Conservation (phyloP, 92 coral and sea anemone genomes). For the Palythoa grandiflora region DNA sequence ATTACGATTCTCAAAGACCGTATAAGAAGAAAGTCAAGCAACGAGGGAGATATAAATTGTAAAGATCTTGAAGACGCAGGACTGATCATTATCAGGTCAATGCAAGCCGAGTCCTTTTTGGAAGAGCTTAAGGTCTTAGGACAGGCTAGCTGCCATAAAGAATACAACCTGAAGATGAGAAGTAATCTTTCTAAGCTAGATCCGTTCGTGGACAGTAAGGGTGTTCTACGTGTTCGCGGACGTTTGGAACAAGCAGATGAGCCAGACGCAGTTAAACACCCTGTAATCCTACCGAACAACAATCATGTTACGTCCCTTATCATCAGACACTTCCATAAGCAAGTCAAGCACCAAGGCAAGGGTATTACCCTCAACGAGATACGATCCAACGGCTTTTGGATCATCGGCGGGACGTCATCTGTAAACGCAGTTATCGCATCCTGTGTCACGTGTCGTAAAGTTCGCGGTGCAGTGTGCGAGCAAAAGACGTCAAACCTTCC, state of each 20-base stretch:
- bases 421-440: slow-evolving; percentile 30
- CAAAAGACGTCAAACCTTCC: slow-evolving; percentile 78
- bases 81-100: slow-evolving; percentile 34
- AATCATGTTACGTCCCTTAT: slow-evolving; percentile 56
- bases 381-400: slow-evolving; percentile 68
- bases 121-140: slow-evolving; percentile 31
- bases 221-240: slow-evolving; percentile 69
- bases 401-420: slow-evolving; percentile 64
- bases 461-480: slow-evolving; percentile 47
- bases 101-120: slow-evolving; percentile 30
- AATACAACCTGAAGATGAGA: neutral
- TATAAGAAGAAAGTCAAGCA: neutral
- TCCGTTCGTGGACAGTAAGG: slow-evolving; percentile 64
- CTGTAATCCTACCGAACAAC: slow-evolving; percentile 53
- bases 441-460: slow-evolving; percentile 64
- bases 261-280: slow-evolving; percentile 49
- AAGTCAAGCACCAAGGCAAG: slow-evolving; percentile 56
- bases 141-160: neutral
- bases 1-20: slow-evolving; percentile 39
- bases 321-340: slow-evolving; percentile 54
- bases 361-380: slow-evolving; percentile 69
- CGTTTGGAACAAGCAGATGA: slow-evolving; percentile 45
- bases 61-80: slow-evolving; percentile 32
- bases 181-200: slow-evolving; percentile 62
- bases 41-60: slow-evolving; percentile 16